phyloP scores from a whole-genome alignment of 2,113 vertebrate species.

The Carassius gibelio region DNA sequence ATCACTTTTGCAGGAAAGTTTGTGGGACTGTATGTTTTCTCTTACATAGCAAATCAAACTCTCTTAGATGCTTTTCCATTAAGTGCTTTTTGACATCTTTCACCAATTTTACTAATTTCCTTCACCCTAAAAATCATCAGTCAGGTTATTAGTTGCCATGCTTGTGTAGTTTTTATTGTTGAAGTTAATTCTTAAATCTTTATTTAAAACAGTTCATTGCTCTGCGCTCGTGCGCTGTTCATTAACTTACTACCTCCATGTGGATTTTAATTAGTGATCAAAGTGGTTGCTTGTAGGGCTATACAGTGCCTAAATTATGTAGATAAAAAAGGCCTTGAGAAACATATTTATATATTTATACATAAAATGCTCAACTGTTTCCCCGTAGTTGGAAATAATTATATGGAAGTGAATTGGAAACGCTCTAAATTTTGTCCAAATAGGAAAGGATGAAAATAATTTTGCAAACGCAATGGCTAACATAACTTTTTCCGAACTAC shows the following conservation, averaged over 20 bases:
- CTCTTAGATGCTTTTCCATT: no score
- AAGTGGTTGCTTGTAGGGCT: background rate
- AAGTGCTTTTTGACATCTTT: background rate
- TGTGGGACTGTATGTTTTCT: background rate
- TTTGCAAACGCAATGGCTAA: background rate
- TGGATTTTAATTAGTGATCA: conserved; percentile 38
- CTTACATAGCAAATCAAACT: background rate
- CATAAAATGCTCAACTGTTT: background rate
- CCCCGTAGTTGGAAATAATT: background rate
- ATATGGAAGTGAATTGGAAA: background rate
- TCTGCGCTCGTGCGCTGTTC: background rate
- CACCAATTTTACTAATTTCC: background rate
- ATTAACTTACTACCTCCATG: conserved; percentile 14
- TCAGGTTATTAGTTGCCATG: background rate
- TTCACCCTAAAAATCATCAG: background rate
- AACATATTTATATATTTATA: background rate
- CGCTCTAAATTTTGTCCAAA: background rate
- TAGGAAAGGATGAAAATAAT: background rate
- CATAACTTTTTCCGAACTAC: conserved; percentile 17
- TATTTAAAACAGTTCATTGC: background rate
- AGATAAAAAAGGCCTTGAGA: background rate
- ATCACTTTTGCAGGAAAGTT: background rate
- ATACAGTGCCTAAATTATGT: background rate
- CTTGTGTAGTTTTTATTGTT: background rate
- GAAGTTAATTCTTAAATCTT: background rate